Base-by-base conservation (phyloP, 2,888 invertebrate species). In the Microctonus aethiopoides region DNA sequence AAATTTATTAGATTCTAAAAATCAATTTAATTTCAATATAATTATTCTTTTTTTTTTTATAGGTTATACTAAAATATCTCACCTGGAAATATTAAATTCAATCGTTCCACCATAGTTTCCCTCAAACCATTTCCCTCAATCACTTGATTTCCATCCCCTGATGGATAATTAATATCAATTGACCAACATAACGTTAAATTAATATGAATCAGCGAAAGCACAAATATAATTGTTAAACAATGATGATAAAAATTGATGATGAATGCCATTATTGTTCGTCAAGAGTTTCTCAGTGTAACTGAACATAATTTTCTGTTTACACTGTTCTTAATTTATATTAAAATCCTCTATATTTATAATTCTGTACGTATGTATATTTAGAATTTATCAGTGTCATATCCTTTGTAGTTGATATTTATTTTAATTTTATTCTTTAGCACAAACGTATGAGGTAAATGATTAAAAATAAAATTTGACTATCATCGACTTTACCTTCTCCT, bases 51-150 rank as follows among this genome's bases (percentile, higher is more conserved):
- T n/a, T n/a, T n/a, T n/a, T n/a, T n/a, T n/a, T n/a, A n/a, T n/a
- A n/a, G n/a, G n/a, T n/a, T n/a, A n/a, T n/a, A n/a, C 7, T 6
- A 7, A 16, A 36, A 5, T 16, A 36, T 66, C 80, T 79, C 75
- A 82, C 81, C 81, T 77, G 78, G 80, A 69, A 77, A 81, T 68
- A 82, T 82, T 32, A 78, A 54, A 34, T 73, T 75, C 63, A 79
- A 65, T 36, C 74, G 72, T 29, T 76, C 68, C 39, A 64, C 59
- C 32, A 36, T 41, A 29, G 39, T 64, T 20, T 71, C 75, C 20
- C 54, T 68, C n/a, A 69, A 67, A 11, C 68, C 52, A 61, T 76
- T 73, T 41, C 34, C 67, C 2, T 46, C 66, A 24, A 69, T 61
- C 24, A 67, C 66, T 29, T 24, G 26, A 34, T 61, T 11, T 16